Percentiles rank a stretch among this genome's conserved stretches.
phyloP scores from a whole-genome alignment of 2,797 vertebrate species.

The Clarias laeviceps region DNA sequence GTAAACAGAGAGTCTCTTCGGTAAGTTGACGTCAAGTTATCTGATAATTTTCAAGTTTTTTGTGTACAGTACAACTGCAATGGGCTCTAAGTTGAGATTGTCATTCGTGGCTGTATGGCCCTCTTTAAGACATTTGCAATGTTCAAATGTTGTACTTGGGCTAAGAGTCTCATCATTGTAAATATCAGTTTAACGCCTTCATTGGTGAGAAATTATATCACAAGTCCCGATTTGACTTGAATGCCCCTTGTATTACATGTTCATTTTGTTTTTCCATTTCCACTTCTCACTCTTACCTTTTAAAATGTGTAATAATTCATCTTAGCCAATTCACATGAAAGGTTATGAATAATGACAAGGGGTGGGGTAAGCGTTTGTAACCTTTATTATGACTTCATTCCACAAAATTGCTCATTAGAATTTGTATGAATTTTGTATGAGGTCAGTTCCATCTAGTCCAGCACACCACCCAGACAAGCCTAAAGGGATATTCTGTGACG shows the following conservation, averaged over 20 bases:
- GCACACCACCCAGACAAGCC: constrained; percentile 11
- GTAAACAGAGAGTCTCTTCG: no score
- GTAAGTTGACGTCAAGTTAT: no score
- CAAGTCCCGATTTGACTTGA: neutral
- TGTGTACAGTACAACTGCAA: no score
- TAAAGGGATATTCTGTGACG: neutral
- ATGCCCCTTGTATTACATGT: neutral
- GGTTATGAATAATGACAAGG: neutral
- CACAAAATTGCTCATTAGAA: constrained; percentile 20
- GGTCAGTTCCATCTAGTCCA: constrained; percentile 21
- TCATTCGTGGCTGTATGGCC: no score
- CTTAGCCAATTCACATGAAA: neutral
- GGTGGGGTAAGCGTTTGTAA: neutral
- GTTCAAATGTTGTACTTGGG: no score
- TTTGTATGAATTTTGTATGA: constrained; percentile 26
- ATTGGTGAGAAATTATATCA: no score
- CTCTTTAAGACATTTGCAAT: no score
- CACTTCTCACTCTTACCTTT: neutral
- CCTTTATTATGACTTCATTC: constrained; percentile 13
- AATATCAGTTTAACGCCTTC: no score
- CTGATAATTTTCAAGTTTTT: no score
- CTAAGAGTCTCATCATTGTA: no score
- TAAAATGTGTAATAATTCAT: neutral
- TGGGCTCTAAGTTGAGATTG: no score
- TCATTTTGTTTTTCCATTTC: neutral